Percentiles rank a stretch among this genome's conserved stretches.
phyloP scores from a whole-genome alignment of 2,113 vertebrate genomes.

The Mystacornis crossleyi region DNA sequence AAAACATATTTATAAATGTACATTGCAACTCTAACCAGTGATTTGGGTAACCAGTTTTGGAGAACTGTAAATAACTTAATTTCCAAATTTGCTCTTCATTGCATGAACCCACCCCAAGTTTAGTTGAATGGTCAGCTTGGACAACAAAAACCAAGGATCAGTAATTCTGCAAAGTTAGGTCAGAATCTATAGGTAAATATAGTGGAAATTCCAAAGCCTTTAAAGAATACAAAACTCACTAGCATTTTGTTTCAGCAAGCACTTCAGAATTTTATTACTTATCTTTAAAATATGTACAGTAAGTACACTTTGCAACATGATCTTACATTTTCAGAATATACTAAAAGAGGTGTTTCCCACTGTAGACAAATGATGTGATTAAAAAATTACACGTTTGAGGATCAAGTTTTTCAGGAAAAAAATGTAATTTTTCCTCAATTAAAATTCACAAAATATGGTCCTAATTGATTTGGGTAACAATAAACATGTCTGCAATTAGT shows the following conservation, averaged over 20 bases:
- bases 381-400: background rate
- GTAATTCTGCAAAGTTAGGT: background rate
- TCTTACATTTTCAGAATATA: background rate
- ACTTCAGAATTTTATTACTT: background rate
- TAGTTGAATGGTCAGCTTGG: background rate
- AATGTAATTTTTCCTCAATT: background rate
- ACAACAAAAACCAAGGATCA: background rate
- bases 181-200: background rate
- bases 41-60: background rate
- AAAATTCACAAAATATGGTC: background rate
- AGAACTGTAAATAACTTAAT: background rate
- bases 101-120: background rate
- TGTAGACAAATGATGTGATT: background rate
- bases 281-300: background rate
- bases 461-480: slow-evolving; percentile 48
- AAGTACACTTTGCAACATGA: background rate
- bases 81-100: background rate
- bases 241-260: background rate
- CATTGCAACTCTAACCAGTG: background rate
- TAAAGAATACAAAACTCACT: background rate
- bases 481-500: slow-evolving; percentile 25
- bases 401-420: background rate
- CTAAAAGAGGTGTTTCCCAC: background rate
- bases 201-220: background rate
- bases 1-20: background rate